Base-by-base conservation (phyloP, 2,888 invertebrate genomes). In the Lordiphosa fenestrarum region DNA sequence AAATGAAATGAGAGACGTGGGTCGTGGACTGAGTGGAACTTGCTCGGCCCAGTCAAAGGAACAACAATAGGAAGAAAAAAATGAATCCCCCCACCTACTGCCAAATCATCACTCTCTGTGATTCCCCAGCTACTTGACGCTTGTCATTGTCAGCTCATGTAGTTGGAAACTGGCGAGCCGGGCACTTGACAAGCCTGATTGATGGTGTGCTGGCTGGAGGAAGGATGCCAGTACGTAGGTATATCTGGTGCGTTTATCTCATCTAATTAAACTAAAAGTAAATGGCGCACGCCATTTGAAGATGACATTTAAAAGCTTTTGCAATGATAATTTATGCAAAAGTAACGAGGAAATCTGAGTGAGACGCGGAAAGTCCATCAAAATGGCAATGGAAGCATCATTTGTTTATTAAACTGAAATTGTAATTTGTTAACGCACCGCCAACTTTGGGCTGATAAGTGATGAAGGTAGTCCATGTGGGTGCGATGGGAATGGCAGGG, bases 111-210 rank as follows among this genome's bases (percentile, higher is more conserved):
- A 37, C 48, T 38, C 38, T 23, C 38, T 49, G 38, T 47, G 50
- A 66, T 52, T 64, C 60, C 47, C 40, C 69, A 39, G 59, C 73
- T 56, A 80, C 73, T 74, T 73, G 61, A 42, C 60, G 64, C 74
- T 69, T 84, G 76, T 84, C 84, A 84, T 84, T 80, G 69, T 76
- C 81, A 76, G 76, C 66, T 74, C 57, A 62, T 69, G 84, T 84
- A 76, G 84, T 81, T 84, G 57, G 64, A 66, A 80, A 75, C 76
- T 83, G 76, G 84, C 62, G 69, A 66, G 56, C 66, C 58, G 66
- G 64, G 58, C 66, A 65, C 81, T 76, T 76, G 84, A 81, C 84
- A 81, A 63, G 60, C 67, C 65, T 84, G 76, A 76, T 76, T 76
- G 75, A 76, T 76, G 84, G 76, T 68, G 44, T 12, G 46, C 46